These are phyloP conservation scores for Drosophila ercepeae DNA, from an alignment of 1,140 invertebrate species.

Conservation along the genomic window DNA sequence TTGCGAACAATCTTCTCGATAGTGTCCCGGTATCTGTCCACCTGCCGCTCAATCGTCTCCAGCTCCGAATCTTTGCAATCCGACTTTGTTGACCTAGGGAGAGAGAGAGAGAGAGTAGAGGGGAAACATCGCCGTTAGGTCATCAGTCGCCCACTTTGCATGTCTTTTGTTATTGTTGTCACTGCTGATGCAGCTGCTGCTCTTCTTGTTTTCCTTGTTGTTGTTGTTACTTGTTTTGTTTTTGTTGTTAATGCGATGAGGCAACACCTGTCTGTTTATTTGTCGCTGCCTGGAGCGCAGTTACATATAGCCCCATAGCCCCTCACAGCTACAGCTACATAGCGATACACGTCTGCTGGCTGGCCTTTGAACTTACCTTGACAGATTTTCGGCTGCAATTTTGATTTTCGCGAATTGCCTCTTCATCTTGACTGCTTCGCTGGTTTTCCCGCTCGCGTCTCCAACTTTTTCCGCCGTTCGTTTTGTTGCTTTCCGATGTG, in stretches of 20 bases:
- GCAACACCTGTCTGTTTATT: slow-evolving; percentile 63
- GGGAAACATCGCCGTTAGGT: slow-evolving; percentile 61
- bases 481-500: slow-evolving; percentile 49
- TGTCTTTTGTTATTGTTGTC: slow-evolving; percentile 32
- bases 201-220: slow-evolving; percentile 53
- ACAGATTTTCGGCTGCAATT: slow-evolving; percentile 83
- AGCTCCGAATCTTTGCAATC: slow-evolving; percentile 96
- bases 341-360: slow-evolving; percentile 31
- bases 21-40: slow-evolving; percentile 92
- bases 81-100: slow-evolving; percentile 86
- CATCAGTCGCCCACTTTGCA: slow-evolving; percentile 52
- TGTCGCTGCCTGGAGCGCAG: slow-evolving; percentile 28
- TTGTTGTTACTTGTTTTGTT: slow-evolving; percentile 12
- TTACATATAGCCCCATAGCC: slow-evolving; percentile 1
- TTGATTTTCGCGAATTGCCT: slow-evolving; percentile 84
- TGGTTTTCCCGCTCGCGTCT: slow-evolving; percentile 50
- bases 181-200: slow-evolving; percentile 39
- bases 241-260: slow-evolving; percentile 60
- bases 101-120: neutral
- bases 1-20: slow-evolving; percentile 88
- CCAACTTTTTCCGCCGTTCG: slow-evolving; percentile 53
- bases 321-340: slow-evolving; percentile 7
- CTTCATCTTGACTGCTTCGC: slow-evolving; percentile 76
- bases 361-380: slow-evolving; percentile 83
- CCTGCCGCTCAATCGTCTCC: slow-evolving; percentile 92